Percentiles rank a stretch among this genome's conserved stretches.
These are phyloP conservation scores for Prenolepis imparis DNA, from an alignment of 2,888 invertebrate species.

Conservation along the genomic window DNA sequence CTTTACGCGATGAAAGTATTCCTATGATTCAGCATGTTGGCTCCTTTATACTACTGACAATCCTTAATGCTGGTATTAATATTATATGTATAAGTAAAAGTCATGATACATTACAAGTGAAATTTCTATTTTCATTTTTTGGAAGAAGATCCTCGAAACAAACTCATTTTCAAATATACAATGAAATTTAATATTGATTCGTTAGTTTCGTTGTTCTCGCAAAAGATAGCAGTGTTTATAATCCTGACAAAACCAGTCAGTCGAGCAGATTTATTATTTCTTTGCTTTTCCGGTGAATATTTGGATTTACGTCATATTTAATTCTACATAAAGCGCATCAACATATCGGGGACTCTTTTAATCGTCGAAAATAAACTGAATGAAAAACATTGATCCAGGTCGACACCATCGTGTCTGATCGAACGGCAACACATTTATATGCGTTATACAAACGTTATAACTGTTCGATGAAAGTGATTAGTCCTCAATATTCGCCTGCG, in stretches of 20 bases:
- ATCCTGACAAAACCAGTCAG: slow-evolving; percentile 58
- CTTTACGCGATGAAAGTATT: neutral
- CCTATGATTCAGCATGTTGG: neutral
- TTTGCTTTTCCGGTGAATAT: slow-evolving; percentile 26
- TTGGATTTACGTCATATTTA: neutral
- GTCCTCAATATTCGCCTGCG: neutral
- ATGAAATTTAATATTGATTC: slow-evolving; percentile 62
- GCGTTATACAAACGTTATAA: neutral
- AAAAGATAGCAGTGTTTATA: slow-evolving; percentile 11
- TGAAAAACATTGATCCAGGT: neutral
- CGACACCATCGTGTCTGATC: neutral
- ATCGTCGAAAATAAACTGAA: neutral
- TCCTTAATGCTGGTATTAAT: neutral
- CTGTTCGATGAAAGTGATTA: neutral
- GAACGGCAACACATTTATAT: neutral
- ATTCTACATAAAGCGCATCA: neutral
- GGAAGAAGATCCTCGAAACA: neutral
- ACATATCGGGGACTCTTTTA: neutral
- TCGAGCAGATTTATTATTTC: slow-evolving; percentile 59
- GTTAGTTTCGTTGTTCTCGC: slow-evolving; percentile 53
- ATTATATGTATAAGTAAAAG: neutral
- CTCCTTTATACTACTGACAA: neutral
- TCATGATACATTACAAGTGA: neutral
- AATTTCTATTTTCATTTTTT: neutral
- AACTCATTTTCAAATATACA: slow-evolving; percentile 11